Conservation (phyloP, 2,113 vertebrate species). For the Octodon degus region DNA sequence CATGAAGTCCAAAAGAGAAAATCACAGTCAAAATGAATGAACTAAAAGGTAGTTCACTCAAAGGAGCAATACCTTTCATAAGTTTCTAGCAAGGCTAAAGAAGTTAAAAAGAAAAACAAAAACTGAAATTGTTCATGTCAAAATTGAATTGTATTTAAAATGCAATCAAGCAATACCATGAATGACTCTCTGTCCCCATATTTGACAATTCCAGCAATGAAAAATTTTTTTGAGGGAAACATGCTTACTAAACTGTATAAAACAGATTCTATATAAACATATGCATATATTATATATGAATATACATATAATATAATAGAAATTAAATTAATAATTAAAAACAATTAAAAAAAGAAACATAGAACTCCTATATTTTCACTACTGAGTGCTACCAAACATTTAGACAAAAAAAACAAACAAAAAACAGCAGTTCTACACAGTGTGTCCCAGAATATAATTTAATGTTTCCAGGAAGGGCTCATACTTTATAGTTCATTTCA, state of each 20-base stretch:
- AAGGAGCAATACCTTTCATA: not conserved
- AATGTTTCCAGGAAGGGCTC: not conserved
- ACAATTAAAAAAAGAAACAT: not conserved
- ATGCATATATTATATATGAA: not conserved
- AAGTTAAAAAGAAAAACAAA: not conserved
- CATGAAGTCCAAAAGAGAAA: not conserved
- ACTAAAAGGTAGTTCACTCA: not conserved
- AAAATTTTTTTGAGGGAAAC: not conserved
- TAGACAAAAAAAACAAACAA: too few species aligned
- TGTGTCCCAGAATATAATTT: not conserved
- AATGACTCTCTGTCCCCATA: not conserved
- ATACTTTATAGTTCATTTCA: not conserved
- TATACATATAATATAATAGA: not conserved
- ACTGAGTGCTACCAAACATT: not conserved
- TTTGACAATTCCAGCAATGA: not conserved
- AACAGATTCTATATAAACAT: not conserved
- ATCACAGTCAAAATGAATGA: not conserved
- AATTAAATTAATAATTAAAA: not conserved
- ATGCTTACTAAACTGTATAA: not conserved
- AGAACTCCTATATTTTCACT: not conserved
- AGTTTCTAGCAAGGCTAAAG: not conserved
- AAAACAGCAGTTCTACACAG: not conserved
- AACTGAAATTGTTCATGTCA: not conserved
- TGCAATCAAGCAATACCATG: not conserved
- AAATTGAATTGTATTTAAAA: not conserved